Conservation (phyloP, 1,140 invertebrate genomes). For the Drosophila pachea region DNA sequence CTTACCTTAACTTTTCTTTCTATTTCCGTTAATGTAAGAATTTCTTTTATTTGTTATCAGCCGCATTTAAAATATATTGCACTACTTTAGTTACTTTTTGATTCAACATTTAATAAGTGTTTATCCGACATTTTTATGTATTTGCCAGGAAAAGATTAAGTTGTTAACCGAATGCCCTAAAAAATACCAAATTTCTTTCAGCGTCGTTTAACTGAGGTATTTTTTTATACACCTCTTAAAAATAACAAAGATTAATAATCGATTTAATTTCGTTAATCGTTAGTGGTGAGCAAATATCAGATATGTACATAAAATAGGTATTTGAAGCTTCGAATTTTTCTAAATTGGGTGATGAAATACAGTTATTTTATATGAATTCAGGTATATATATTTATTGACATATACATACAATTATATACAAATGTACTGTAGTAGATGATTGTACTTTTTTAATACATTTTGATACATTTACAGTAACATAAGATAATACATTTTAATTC, state of each 20-base stretch:
- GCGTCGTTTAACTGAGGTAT: background rate
- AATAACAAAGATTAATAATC: background rate
- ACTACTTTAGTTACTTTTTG: slow-evolving; percentile 6
- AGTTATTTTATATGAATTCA: too few species aligned
- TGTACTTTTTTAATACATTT: too few species aligned
- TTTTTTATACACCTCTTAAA: background rate
- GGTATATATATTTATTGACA: background rate
- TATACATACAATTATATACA: too few species aligned
- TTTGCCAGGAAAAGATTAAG: slow-evolving; percentile 30
- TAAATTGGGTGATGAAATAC: too few species aligned
- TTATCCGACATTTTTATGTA: slow-evolving; percentile 37
- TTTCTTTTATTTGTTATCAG: background rate
- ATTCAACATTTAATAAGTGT: slow-evolving; percentile 27
- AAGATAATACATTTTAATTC: too few species aligned
- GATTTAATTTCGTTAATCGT: background rate
- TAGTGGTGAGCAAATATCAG: background rate
- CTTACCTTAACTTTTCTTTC: slow-evolving; percentile 16
- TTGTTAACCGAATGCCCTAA: slow-evolving; percentile 4
- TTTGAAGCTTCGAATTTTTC: too few species aligned
- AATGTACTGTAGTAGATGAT: too few species aligned
- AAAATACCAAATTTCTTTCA: slow-evolving; percentile 9
- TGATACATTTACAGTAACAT: too few species aligned
- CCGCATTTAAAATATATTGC: background rate
- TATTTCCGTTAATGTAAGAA: background rate
- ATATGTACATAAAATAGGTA: background rate